These are phyloP conservation scores for Uromys caudimaculatus DNA, from an alignment of 2,797 vertebrate genomes.

Conservation along the genomic window DNA sequence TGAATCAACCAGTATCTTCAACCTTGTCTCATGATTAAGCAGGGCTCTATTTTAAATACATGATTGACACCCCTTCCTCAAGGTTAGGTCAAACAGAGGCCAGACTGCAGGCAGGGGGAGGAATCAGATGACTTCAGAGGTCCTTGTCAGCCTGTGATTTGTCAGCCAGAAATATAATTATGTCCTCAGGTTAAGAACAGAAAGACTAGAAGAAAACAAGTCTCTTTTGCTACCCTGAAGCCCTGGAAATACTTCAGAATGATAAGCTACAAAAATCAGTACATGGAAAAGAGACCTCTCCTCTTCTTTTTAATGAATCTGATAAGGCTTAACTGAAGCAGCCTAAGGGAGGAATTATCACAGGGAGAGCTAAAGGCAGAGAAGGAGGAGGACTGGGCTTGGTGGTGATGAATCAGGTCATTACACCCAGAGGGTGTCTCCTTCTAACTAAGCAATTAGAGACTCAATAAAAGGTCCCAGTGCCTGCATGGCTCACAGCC, in stretches of 20 bases:
- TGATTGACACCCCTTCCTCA: conserved; percentile 59
- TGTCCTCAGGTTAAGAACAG: conserved; percentile 39
- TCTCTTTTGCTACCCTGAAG: not conserved
- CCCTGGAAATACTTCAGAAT: conserved; percentile 7
- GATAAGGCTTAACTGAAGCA: conserved; percentile 40
- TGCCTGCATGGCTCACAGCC: not conserved
- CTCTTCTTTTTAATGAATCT: conserved; percentile 10
- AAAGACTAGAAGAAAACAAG: not conserved
- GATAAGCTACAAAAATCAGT: conserved; percentile 31
- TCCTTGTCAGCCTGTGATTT: conserved; percentile 65
- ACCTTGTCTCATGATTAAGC: conserved; percentile 61
- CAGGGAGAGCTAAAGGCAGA: not conserved
- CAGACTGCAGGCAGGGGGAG: conserved; percentile 55
- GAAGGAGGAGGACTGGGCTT: not conserved
- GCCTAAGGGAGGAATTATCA: conserved; percentile 9
- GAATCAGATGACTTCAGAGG: conserved; percentile 67
- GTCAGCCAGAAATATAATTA: conserved; percentile 65
- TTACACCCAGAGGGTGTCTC: conserved; percentile 69
- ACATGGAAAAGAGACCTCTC: not conserved
- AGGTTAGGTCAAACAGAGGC: conserved; percentile 64
- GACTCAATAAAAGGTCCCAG: conserved; percentile 78
- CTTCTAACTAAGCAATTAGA: conserved; percentile 75
- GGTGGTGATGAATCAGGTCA: conserved; percentile 69
- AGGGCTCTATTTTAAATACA: conserved; percentile 73
- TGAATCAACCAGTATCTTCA: conserved; percentile 59